Evolutionary conservation across 2,888 invertebrate species (phyloP).

Genomic region (Drosophila gaucha): DNA sequence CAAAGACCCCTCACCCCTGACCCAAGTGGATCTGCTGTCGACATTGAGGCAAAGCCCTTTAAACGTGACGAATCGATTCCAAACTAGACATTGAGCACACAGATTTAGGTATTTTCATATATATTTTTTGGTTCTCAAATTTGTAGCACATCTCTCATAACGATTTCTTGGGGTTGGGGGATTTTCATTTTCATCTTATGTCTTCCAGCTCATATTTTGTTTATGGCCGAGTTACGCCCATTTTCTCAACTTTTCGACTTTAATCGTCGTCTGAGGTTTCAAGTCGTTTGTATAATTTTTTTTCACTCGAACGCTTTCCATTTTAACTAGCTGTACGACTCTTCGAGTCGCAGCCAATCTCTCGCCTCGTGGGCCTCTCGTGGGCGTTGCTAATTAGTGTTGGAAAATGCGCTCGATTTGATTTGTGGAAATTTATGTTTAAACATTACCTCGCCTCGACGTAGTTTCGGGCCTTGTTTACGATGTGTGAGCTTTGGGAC

Average conservation of each 20-base stretch:
- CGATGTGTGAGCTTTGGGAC: slow-evolving; percentile 69
- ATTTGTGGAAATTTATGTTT: slow-evolving; percentile 78
- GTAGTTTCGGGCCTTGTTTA: slow-evolving; percentile 58
- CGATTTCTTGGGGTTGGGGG: slow-evolving; percentile 9
- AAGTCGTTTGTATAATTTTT: slow-evolving; percentile 57
- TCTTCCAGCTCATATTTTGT: slow-evolving; percentile 42
- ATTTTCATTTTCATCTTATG: slow-evolving; percentile 31
- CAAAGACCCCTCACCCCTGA: neutral
- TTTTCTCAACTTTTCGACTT: slow-evolving; percentile 77
- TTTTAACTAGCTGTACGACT: slow-evolving; percentile 48
- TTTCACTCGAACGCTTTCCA: slow-evolving; percentile 65
- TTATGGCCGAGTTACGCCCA: slow-evolving; percentile 73
- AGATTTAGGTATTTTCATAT: slow-evolving; percentile 12
- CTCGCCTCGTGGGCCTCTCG: slow-evolving; percentile 33
- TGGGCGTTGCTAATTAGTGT: slow-evolving; percentile 80
- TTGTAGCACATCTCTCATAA: slow-evolving; percentile 56
- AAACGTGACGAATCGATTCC: slow-evolving; percentile 75
- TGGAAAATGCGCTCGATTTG: slow-evolving; percentile 78
- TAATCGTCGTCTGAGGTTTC: slow-evolving; percentile 62
- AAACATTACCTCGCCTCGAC: slow-evolving; percentile 46
- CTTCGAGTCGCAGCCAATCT: slow-evolving; percentile 42
- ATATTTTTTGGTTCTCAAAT: slow-evolving; percentile 33
- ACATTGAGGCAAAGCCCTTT: slow-evolving; percentile 75
- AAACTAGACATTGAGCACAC: slow-evolving; percentile 67
- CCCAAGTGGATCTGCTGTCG: slow-evolving; percentile 55